phyloP scores from a whole-genome alignment of 2,888 invertebrate species.

The Sphaerophoria taeniata region DNA sequence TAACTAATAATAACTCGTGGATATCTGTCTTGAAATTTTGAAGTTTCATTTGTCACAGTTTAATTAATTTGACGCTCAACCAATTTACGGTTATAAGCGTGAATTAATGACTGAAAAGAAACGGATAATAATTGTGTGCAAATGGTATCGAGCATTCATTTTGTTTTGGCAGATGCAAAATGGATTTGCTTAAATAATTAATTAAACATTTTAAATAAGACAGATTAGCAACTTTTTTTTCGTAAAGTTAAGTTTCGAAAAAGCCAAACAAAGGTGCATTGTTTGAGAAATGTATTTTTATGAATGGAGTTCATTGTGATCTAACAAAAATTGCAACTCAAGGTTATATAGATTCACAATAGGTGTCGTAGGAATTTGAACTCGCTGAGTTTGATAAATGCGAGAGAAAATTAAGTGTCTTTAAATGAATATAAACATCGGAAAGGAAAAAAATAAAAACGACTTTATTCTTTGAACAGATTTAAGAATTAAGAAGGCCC shows the following conservation, averaged over 20 bases:
- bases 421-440: too few relatives aligned
- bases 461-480: too few relatives aligned
- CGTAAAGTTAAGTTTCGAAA: not conserved
- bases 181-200: not conserved
- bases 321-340: not conserved
- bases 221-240: not conserved
- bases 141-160: not conserved
- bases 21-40: not conserved
- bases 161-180: not conserved
- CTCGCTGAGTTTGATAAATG: not conserved
- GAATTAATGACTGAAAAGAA: not conserved
- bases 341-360: not conserved
- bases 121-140: not conserved
- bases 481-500: too few relatives aligned
- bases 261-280: not conserved
- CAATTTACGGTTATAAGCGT: not conserved
- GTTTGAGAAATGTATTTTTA: not conserved
- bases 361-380: not conserved
- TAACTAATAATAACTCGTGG: not conserved
- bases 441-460: too few relatives aligned
- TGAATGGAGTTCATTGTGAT: slow-evolving; percentile 1
- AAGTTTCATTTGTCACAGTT: not conserved
- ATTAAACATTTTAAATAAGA: not conserved
- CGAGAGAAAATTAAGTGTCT: too few relatives aligned
- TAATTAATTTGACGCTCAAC: not conserved